These are phyloP conservation scores for Leptinotarsa rubiginosa DNA, from an alignment of 2,888 invertebrate species.

Conservation along the genomic window DNA sequence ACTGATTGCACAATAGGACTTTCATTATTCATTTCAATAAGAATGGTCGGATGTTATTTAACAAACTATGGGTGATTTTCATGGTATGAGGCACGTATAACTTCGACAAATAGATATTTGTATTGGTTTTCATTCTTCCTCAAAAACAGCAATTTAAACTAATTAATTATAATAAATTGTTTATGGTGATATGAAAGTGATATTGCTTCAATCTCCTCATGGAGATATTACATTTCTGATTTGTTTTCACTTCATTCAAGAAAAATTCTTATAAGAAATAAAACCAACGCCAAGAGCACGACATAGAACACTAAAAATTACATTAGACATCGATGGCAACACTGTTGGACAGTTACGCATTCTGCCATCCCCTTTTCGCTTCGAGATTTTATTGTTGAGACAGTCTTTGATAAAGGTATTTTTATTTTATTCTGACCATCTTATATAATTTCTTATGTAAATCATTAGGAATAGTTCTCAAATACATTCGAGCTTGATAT, in stretches of 20 bases:
- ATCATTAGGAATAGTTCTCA: neutral
- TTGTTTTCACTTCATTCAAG: neutral
- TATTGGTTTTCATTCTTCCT: too few species aligned
- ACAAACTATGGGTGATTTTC: too few species aligned
- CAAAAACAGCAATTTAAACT: too few species aligned
- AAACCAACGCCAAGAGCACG: too few species aligned
- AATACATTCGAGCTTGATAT: neutral
- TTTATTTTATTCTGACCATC: slow-evolving; percentile 30
- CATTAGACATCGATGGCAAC: neutral
- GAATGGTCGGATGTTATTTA: too few species aligned
- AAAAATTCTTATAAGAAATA: neutral
- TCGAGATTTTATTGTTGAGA: neutral
- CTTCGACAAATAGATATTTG: too few species aligned
- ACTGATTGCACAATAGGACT: too few species aligned
- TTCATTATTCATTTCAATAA: too few species aligned
- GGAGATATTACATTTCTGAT: neutral
- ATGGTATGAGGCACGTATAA: too few species aligned
- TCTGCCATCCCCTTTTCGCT: neutral
- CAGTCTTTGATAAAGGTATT: slow-evolving; percentile 26
- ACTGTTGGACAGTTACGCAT: neutral
- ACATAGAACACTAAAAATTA: too few species aligned
- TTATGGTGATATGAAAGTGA: too few species aligned
- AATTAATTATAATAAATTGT: too few species aligned
- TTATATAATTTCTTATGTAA: slow-evolving; percentile 3
- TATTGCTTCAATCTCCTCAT: neutral